Percentiles rank a stretch among this genome's conserved stretches.
These are phyloP conservation scores for Drosophila ogumai DNA, from an alignment of 1,140 invertebrate genomes.

Conservation along the genomic window DNA sequence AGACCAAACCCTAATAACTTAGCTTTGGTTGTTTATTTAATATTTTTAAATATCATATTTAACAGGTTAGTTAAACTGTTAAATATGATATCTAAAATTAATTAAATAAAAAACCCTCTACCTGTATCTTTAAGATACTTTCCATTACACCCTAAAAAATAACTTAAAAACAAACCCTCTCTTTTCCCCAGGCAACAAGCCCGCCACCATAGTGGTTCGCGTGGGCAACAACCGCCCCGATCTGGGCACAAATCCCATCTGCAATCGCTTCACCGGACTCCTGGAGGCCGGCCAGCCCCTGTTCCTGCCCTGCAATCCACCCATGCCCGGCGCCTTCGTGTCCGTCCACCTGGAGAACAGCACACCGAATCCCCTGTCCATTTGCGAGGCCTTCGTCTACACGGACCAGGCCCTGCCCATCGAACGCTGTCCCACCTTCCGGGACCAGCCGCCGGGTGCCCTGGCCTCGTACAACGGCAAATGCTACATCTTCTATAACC, in stretches of 20 bases:
- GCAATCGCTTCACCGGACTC: conserved; percentile 94
- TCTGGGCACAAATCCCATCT: conserved; percentile 95
- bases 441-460: conserved; percentile 95
- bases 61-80: too few relatives aligned
- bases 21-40: too few relatives aligned
- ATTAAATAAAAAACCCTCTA: too few relatives aligned
- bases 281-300: conserved; percentile 95
- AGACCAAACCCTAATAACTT: too few relatives aligned
- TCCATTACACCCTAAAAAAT: not conserved
- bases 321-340: conserved; percentile 97
- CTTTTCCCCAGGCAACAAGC: conserved; percentile 86
- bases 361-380: conserved; percentile 90
- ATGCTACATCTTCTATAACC: conserved; percentile 97
- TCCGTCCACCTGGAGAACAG: conserved; percentile 94
- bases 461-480: conserved; percentile 98
- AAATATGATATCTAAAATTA: too few relatives aligned
- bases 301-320: conserved; percentile 96
- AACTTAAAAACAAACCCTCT: not conserved
- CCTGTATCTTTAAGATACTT: not conserved
- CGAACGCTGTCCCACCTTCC: conserved; percentile 95
- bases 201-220: conserved; percentile 94
- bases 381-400: conserved; percentile 98
- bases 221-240: conserved; percentile 98
- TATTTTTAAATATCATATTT: too few relatives aligned
- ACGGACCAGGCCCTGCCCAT: conserved; percentile 97